Conservation (phyloP, 2,113 vertebrate genomes). For the Perca schrenkii region DNA sequence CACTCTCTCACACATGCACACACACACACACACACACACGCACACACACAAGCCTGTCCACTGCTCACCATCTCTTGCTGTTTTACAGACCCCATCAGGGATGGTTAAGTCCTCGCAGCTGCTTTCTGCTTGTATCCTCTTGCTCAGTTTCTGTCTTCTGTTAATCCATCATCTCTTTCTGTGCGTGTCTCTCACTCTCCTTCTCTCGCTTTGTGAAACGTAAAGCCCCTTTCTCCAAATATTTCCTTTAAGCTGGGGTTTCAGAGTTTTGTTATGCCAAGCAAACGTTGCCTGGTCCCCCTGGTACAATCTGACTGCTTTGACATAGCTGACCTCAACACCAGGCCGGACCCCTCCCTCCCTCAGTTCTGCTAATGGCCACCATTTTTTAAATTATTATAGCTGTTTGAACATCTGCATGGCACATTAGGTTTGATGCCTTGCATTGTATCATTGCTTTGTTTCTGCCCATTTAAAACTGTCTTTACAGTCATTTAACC, state of each 20-base stretch:
- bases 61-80: conserved; percentile 48
- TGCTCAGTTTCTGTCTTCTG: conserved; percentile 62
- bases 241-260: conserved; percentile 87
- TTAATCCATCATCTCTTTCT: conserved; percentile 78
- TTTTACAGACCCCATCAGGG: conserved; percentile 74
- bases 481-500: not conserved
- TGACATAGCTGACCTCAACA: conserved; percentile 76
- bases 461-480: not conserved
- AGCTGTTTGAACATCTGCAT: conserved; percentile 66
- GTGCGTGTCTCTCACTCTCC: conserved; percentile 66
- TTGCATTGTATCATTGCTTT: not conserved
- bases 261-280: conserved; percentile 86
- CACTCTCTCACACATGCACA: not conserved
- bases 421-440: conserved; percentile 42
- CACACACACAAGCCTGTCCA: conserved; percentile 31
- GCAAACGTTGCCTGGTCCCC: conserved; percentile 73
- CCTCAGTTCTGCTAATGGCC: conserved; percentile 40
- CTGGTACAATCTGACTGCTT: conserved; percentile 75
- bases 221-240: conserved; percentile 83
- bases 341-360: conserved; percentile 38
- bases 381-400: conserved; percentile 62
- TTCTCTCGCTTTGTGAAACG: conserved; percentile 75
- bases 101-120: conserved; percentile 76
- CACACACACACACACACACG: conserved; percentile 36
- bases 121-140: conserved; percentile 74